Evolutionary conservation across 2,113 vertebrate species (phyloP), one percentile per base, ranked within the genome.

Genomic region (Monopterus albus): DNA sequence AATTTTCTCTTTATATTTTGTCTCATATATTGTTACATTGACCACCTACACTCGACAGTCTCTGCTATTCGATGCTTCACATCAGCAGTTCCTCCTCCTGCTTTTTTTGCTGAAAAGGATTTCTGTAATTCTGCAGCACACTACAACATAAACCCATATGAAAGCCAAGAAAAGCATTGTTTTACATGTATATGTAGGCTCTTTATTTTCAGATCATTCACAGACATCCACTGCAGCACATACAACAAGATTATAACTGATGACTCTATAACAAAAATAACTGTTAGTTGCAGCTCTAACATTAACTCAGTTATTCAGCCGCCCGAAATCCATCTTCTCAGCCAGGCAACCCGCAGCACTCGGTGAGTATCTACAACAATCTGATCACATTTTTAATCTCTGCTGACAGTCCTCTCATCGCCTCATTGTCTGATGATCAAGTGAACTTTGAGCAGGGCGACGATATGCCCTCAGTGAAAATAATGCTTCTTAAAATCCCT

Each of bases 391-490:
- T 68, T 57, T 21, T n/a, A 42, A 23, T 73, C 67, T 64, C 35
- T 17, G 26, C 66, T 42, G 66, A 74, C 56, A 75, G 49, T 45
- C 53, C 40, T 75, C 40, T 70, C 36, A 71, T 70, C 51, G 59
- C 51, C n/a, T 72, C 33, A 57, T 45, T 75, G 59, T 81, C 50
- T 68, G 5, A 40, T 78, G 58, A 80, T 77, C 57, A 72, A 52
- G 55, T 29, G 10, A 53, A 76, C 57, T 29, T 69, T 31, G 23
- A 64, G 53, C 45, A 18, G 38, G 7, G 18, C 74, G 47, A 43
- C 66, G 52, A 76, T 56, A 63, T 7, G 42, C 26, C 72, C 80
- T 69, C 64, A 61, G 79, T 9, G 15, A 65, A 43, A 79, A 85
- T 66, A 65, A 49, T 10, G 28, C 59, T 29, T 20, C 63, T 15